These are phyloP conservation scores for Rana temporaria DNA, from an alignment of 2,113 vertebrate genomes.

Conservation along the genomic window DNA sequence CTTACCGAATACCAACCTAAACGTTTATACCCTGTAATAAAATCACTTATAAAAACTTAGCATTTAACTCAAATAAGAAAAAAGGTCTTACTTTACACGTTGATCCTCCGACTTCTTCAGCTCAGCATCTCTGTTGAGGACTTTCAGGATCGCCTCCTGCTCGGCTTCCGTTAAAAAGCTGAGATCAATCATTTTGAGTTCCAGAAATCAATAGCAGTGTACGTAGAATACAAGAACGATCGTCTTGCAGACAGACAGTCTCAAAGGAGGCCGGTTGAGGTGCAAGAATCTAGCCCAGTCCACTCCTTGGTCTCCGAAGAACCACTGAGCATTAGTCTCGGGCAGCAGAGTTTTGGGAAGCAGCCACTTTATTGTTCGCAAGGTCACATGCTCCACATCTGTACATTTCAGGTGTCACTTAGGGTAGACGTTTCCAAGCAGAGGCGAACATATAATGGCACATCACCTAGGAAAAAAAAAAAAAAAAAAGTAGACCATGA, in stretches of 20 bases:
- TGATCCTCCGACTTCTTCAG: constrained; percentile 86
- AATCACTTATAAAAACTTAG: too few relatives aligned
- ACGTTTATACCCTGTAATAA: too few relatives aligned
- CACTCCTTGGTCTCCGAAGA: not conserved
- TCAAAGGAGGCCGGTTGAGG: not conserved
- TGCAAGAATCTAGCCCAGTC: not conserved
- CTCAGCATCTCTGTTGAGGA: constrained; percentile 85
- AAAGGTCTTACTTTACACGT: constrained; percentile 80
- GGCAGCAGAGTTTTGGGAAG: constrained; percentile 1
- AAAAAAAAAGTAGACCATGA: not conserved
- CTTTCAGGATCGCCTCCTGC: constrained; percentile 84
- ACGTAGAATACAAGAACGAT: not conserved
- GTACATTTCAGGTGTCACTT: not conserved
- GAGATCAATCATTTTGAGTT: constrained; percentile 88
- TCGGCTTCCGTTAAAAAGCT: constrained; percentile 91
- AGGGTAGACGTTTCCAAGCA: not conserved
- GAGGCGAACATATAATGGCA: not conserved
- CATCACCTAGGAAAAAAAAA: constrained; percentile 28
- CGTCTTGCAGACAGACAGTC: not conserved
- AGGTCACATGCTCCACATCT: constrained; percentile 19
- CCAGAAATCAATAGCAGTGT: constrained; percentile 33
- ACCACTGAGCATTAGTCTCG: constrained; percentile 6
- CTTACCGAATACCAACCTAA: too few relatives aligned
- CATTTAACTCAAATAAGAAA: not conserved
- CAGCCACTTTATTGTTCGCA: not conserved